Conservation (phyloP, 2,888 invertebrate genomes). For the Ganaspis brasiliensis region DNA sequence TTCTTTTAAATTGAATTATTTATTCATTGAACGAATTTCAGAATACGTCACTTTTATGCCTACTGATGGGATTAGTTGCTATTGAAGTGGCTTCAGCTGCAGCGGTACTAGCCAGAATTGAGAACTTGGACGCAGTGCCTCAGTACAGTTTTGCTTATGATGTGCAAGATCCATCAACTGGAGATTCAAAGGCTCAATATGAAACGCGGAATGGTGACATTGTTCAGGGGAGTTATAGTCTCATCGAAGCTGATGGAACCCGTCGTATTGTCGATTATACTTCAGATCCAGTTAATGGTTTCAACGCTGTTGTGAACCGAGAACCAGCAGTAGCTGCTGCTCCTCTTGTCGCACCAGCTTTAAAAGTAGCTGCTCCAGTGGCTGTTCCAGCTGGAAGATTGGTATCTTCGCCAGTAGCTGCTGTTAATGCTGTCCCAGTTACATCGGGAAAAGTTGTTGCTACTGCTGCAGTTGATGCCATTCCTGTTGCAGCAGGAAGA, state of each 20-base stretch:
- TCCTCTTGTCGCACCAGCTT: conserved; percentile 35
- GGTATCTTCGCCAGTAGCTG: conserved; percentile 12
- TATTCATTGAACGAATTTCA: no score
- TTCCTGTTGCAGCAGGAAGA: conserved; percentile 38
- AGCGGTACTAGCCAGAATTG: conserved; percentile 68
- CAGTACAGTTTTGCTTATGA: conserved; percentile 76
- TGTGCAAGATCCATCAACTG: conserved; percentile 74
- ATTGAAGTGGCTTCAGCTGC: conserved; percentile 81
- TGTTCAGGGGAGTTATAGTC: conserved; percentile 75
- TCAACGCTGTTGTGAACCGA: conserved; percentile 58
- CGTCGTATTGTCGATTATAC: conserved; percentile 76
- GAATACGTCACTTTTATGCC: conserved; percentile 79
- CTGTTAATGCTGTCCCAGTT: conserved; percentile 52
- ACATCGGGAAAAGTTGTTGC: conserved; percentile 63
- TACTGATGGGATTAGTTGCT: conserved; percentile 85
- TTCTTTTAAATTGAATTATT: no score
- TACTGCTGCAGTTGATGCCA: conserved; percentile 68
- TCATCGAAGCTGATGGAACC: conserved; percentile 76
- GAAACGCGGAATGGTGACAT: conserved; percentile 74
- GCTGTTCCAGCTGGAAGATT: neutral
- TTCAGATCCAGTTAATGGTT: conserved; percentile 64
- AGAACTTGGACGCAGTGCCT: conserved; percentile 71
- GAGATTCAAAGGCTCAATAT: conserved; percentile 76
- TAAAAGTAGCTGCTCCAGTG: neutral
- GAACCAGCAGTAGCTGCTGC: conserved; percentile 54